These are phyloP conservation scores for Mesocricetus auratus DNA, from an alignment of 2,113 vertebrate genomes.

Conservation along the genomic window DNA sequence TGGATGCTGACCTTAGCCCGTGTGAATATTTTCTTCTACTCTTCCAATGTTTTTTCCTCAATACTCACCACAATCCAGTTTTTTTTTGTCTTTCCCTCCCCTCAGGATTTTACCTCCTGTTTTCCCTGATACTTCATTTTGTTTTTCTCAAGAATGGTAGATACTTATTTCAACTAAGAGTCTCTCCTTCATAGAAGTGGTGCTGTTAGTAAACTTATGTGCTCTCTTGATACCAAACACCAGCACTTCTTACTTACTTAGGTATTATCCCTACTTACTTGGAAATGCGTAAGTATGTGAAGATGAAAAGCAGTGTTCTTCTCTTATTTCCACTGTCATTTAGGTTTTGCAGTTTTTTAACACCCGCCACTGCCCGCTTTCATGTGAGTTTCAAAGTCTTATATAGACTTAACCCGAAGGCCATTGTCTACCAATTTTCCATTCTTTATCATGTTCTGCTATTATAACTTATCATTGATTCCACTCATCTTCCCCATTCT, in stretches of 20 bases:
- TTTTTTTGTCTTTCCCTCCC: not conserved
- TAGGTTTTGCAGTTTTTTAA: not conserved
- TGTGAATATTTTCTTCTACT: constrained; percentile 39
- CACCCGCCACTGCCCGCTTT: not conserved
- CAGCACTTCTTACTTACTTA: not conserved
- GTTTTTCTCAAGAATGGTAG: not conserved
- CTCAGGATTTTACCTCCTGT: not conserved
- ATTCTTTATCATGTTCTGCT: not conserved
- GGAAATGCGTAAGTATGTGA: not conserved
- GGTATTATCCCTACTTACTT: not conserved
- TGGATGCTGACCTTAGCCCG: not conserved
- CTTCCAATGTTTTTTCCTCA: not conserved
- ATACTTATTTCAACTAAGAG: constrained; percentile 6
- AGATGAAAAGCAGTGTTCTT: not conserved
- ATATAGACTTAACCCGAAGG: not conserved
- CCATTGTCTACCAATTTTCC: not conserved
- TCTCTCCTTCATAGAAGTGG: not conserved
- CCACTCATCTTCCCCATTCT: not conserved
- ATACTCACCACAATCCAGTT: not conserved
- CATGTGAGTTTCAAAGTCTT: not conserved
- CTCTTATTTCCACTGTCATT: not conserved
- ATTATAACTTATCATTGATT: not conserved
- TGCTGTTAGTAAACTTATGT: not conserved
- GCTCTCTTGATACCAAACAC: not conserved
- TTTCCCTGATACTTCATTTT: constrained; percentile 17